Base-by-base conservation (phyloP, 1,140 invertebrate genomes). In the Coboldia fuscipes region DNA sequence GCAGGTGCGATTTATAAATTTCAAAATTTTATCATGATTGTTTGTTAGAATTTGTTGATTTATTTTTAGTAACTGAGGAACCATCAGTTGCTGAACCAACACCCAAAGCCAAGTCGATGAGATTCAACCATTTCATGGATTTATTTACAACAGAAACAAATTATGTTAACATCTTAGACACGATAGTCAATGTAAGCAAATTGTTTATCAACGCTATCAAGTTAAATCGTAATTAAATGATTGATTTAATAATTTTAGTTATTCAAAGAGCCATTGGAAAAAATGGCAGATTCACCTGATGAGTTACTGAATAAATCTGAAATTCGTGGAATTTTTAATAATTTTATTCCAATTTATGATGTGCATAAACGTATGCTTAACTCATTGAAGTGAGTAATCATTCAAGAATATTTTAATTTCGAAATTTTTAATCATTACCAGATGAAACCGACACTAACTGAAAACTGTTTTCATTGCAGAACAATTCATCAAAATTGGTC, bases 111-210 rank as follows among this genome's bases (percentile, higher is more conserved):
- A 59, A 72, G 36, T 72, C 76, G 4, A 65, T 72, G 22, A 59
- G 81, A 18, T 70, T 75, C 44, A 73, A 77, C 56, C 76, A 82
- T 24, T 92, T 93, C 45, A 69, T 83, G 51, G 92, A 98, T 59
- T 62, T 98, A 30, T 69, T 88, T 20, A 83, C 94, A 54, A 98
- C 93, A 7, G 93, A 98, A 58, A 81, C 72, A 21, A 97, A 97
- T 65, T 98, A 97, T 63, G 86, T 97, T 29, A 75, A 74, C 32
- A 93, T 97, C 46, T 65, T 98, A 37, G 71, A 84, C 43, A 94
- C 86, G 27, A 88, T 97, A 38, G 66, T 89, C 45, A 81, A 73
- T 48, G 83, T 89, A 57, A 63, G 61, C 45, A 35, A 29, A 15
- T 21, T 48, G 44, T 8, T 48, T 49, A 9, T 50, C 47, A 17